Percentiles rank a stretch among this genome's conserved stretches.
Evolutionary conservation across 2,113 vertebrate genomes (phyloP).

Genomic region (Anarrhichthys ocellatus): DNA sequence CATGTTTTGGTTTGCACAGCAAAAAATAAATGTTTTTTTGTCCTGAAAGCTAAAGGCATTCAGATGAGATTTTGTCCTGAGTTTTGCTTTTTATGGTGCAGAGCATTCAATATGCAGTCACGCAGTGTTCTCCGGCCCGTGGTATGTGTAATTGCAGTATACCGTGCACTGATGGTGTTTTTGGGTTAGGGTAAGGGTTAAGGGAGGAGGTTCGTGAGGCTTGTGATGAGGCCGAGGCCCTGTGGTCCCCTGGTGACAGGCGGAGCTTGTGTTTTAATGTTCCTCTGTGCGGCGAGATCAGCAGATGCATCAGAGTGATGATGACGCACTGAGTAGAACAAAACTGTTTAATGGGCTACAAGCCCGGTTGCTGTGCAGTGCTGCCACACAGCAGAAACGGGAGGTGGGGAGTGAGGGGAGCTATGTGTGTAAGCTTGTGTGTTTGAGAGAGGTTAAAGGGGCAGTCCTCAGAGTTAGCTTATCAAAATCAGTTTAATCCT

Average conservation of each 20-base stretch:
- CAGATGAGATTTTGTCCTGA: not conserved
- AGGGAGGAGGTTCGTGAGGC: not conserved
- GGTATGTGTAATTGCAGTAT: not conserved
- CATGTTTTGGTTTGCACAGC: slow-evolving; percentile 58
- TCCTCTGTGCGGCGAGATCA: slow-evolving; percentile 62
- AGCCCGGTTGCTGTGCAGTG: slow-evolving; percentile 49
- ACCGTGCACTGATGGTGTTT: not conserved
- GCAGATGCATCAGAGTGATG: slow-evolving; percentile 66
- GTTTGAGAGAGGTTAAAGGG: not conserved
- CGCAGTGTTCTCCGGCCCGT: not conserved
- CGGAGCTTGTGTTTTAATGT: slow-evolving; percentile 50
- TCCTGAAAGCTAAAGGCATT: not conserved
- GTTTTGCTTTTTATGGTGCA: slow-evolving; percentile 29
- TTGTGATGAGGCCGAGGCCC: slow-evolving; percentile 16
- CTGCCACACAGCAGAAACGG: slow-evolving; percentile 19
- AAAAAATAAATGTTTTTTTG: slow-evolving; percentile 7
- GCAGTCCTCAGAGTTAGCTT: not conserved
- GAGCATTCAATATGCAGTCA: slow-evolving; percentile 11
- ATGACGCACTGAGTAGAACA: slow-evolving; percentile 70
- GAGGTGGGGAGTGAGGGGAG: not conserved
- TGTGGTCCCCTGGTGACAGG: slow-evolving; percentile 22
- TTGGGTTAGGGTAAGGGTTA: not conserved
- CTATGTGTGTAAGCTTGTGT: not conserved
- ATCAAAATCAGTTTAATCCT: too few relatives aligned
- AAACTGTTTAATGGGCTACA: slow-evolving; percentile 68